Percentiles rank a stretch among this genome's conserved stretches.
Conservation (phyloP, 2,888 invertebrate genomes). For the Nysson spinosus region DNA sequence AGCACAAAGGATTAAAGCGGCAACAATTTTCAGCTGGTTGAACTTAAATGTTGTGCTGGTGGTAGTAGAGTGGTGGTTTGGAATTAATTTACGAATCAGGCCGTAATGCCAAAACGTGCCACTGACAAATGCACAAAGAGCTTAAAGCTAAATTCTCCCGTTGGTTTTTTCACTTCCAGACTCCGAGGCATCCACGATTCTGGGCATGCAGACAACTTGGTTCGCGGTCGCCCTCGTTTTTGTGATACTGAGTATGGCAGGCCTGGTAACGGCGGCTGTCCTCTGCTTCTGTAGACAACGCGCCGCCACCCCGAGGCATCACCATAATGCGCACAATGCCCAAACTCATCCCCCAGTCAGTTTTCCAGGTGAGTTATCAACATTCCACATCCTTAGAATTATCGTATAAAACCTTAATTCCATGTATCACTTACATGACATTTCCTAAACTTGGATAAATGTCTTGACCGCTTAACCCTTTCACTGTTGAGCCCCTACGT, state of each 20-base stretch:
- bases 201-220: constrained; percentile 87
- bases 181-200: constrained; percentile 82
- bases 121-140: background rate
- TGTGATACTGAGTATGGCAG: constrained; percentile 83
- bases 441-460: no score
- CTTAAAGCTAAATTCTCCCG: background rate
- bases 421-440: no score
- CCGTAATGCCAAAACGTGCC: background rate
- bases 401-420: no score
- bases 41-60: no score
- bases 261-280: constrained; percentile 84
- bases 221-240: constrained; percentile 86
- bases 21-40: background rate
- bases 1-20: background rate
- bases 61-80: background rate
- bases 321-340: constrained; percentile 74
- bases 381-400: no score
- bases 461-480: no score
- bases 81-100: background rate
- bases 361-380: constrained; percentile 76
- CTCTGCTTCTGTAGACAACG: constrained; percentile 88
- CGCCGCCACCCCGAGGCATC: constrained; percentile 76
- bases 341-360: constrained; percentile 74
- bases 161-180: constrained; percentile 75
- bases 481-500: no score